Evolutionary conservation across 1,140 invertebrate genomes (phyloP), one percentile per base, ranked within the genome.

Genomic region (Wiebesia pumilae): DNA sequence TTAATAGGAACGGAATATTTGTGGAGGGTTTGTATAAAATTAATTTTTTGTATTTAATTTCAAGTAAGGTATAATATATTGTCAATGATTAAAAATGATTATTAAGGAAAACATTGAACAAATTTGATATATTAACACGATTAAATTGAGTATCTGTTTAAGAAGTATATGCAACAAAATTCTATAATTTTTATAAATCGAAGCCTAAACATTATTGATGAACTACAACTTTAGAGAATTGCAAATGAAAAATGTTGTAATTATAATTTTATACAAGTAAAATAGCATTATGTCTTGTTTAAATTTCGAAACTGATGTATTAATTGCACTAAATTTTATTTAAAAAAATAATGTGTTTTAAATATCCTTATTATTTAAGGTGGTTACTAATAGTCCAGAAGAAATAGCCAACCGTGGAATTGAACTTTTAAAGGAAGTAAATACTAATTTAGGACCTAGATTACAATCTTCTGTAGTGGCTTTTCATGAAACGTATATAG

Each of bases 1-100:
- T 95, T 99, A 88, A 98, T 99, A 91, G 98, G 98, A 87, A 96
- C 98, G 89, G 98, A 99, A 94, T 99, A 99, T 95, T 95, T 99
- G 86, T 99, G 98, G 98, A 96, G 97, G 92, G 97, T 98, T 90
- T 94, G 95, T 90, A 75, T 47, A 85, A 19, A 35, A 47, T 71
- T 79, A 75, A 58, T 33, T 81, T 40, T 40, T 40, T 69, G 6
- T 19, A 69, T 77, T 73, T 35, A 27, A 38, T 16, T 58, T 62
- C n/a, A 73, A 79, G 51, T 30, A 58, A n/a, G 2, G 21, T 16
- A 79, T 78, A 27, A 79, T 51, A 54, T 43, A 84, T 80, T 82
- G 67, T 27, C 6, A 14, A 54, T 54, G 19, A 16, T 7, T 4
- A 7, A 47, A 47, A 47, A 7, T 47, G 12, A 47, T 12, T n/a